These are phyloP conservation scores for Microcebus murinus DNA, from an alignment of 2,113 vertebrate genomes.

Conservation along the genomic window DNA sequence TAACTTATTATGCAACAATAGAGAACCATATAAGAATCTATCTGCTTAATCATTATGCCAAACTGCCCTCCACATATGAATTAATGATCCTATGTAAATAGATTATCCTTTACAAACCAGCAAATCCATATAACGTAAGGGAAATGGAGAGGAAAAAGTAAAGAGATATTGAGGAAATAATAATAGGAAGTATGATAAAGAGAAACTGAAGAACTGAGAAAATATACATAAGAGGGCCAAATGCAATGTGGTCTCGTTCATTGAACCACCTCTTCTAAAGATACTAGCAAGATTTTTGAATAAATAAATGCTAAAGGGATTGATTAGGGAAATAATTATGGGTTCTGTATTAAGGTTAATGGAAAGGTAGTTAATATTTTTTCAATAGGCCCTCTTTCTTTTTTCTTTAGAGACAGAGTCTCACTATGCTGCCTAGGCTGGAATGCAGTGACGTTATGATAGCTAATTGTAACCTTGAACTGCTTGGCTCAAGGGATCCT, in stretches of 20 bases:
- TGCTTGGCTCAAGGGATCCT: no score
- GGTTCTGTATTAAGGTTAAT: not conserved
- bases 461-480: no score
- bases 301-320: not conserved
- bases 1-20: not conserved
- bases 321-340: not conserved
- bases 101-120: not conserved
- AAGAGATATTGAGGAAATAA: not conserved
- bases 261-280: not conserved
- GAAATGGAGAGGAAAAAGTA: not conserved
- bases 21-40: not conserved
- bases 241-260: not conserved
- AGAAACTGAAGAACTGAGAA: not conserved
- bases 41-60: not conserved
- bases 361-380: not conserved
- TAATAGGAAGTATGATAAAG: not conserved
- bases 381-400: not conserved
- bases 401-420: no score
- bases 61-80: not conserved
- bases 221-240: not conserved
- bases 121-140: not conserved
- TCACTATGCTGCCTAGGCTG: no score
- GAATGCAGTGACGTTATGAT: no score
- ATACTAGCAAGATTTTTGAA: not conserved
- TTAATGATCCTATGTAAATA: not conserved